These are phyloP conservation scores for Pipa parva DNA, from an alignment of 2,113 vertebrate genomes.

Conservation along the genomic window DNA sequence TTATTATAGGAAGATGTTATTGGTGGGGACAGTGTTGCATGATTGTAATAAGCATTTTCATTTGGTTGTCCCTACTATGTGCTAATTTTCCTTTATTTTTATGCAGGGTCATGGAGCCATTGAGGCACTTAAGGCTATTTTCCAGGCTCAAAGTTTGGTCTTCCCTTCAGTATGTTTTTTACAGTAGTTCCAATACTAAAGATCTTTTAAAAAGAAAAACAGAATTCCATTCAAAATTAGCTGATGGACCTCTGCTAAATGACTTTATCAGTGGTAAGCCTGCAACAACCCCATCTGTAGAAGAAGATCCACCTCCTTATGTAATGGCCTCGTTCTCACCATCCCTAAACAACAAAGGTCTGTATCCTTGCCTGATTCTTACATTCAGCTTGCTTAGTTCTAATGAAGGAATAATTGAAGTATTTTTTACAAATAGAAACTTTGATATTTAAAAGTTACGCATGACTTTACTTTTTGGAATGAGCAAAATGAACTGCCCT, in stretches of 20 bases:
- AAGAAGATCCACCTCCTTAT: conserved; percentile 26
- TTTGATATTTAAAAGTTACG: background rate
- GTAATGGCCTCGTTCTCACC: background rate
- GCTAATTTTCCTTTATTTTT: background rate
- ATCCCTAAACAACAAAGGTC: conserved; percentile 18
- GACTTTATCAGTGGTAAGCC: background rate
- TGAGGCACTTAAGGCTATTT: conserved; percentile 4
- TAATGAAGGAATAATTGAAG: background rate
- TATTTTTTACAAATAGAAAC: background rate
- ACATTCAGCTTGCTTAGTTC: background rate
- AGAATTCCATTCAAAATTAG: conserved; percentile 6
- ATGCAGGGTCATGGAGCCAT: background rate
- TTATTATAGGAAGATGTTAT: no score
- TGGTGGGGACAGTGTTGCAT: no score
- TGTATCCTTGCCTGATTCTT: background rate
- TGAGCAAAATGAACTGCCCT: background rate
- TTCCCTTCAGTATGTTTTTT: background rate
- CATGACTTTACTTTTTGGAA: no score
- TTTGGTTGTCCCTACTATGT: no score
- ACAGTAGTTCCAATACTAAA: background rate
- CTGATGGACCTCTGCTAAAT: conserved; percentile 15
- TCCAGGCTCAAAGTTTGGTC: background rate
- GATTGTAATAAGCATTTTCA: no score
- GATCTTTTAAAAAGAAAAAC: background rate
- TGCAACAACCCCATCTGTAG: background rate